Percentiles rank a stretch among this genome's conserved stretches.
These are phyloP conservation scores for Merodon equestris DNA, from an alignment of 2,888 invertebrate species.

Conservation along the genomic window DNA sequence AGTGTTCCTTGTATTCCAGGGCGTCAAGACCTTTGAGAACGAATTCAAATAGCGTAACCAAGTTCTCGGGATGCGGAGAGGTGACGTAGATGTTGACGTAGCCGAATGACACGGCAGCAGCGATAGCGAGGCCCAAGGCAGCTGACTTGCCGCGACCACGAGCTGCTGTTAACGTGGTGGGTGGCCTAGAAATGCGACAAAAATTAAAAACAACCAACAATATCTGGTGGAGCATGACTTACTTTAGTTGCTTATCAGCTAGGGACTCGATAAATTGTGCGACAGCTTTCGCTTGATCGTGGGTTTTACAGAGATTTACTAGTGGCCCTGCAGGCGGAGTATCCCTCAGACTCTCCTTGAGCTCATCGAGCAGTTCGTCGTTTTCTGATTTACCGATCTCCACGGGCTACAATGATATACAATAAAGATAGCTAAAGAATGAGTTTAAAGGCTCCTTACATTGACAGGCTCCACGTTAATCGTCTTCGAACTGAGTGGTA, in stretches of 20 bases:
- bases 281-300: conserved; percentile 95
- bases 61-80: conserved; percentile 98
- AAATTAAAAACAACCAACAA: not conserved
- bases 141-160: conserved; percentile 99
- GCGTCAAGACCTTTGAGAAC: conserved; percentile 97
- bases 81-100: conserved; percentile 96
- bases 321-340: conserved; percentile 95
- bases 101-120: conserved; percentile 89
- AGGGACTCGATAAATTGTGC: conserved; percentile 96
- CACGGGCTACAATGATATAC: conserved; percentile 70
- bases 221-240: conserved; percentile 31
- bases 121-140: conserved; percentile 94
- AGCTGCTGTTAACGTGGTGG: conserved; percentile 96
- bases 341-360: conserved; percentile 91
- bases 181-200: conserved; percentile 82
- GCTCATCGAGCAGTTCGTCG: conserved; percentile 83
- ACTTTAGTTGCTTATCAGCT: conserved; percentile 90
- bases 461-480: conserved; percentile 88
- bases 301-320: conserved; percentile 92
- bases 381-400: conserved; percentile 77
- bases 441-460: conserved; percentile 69
- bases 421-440: conserved; percentile 28
- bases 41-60: conserved; percentile 98
- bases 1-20: conserved; percentile 95
- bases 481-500: conserved; percentile 95